Percentiles rank a stretch among this genome's conserved stretches.
Conservation (phyloP, 2,113 vertebrate species). For the Rhabdornis inornatus region DNA sequence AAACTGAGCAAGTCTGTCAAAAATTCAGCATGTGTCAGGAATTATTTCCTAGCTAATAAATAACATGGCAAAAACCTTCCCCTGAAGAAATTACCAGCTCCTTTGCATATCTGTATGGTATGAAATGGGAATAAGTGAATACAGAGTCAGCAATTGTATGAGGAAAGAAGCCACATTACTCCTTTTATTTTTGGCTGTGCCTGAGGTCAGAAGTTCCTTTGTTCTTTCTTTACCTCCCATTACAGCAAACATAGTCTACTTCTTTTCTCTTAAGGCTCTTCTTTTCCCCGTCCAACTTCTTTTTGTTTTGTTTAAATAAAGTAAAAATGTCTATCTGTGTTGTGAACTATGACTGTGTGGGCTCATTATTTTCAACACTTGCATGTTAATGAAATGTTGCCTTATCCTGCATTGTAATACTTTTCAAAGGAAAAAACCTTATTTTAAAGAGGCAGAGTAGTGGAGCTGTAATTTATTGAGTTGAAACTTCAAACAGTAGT, state of each 20-base stretch:
- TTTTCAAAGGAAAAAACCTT: background rate
- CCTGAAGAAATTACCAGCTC: constrained; percentile 31
- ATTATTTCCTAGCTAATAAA: background rate
- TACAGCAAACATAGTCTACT: constrained; percentile 30
- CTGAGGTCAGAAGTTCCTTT: constrained; percentile 51
- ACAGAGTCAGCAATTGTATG: constrained; percentile 30
- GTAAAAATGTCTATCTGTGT: background rate
- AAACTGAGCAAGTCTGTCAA: background rate
- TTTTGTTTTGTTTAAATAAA: background rate
- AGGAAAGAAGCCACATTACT: background rate
- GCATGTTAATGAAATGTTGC: constrained; percentile 14
- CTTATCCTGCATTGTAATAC: background rate
- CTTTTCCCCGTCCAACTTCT: background rate
- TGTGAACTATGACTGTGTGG: background rate
- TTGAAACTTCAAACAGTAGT: background rate
- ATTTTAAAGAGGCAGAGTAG: background rate
- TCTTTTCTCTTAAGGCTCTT: background rate
- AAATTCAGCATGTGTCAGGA: constrained; percentile 18
- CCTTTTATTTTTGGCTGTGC: constrained; percentile 52
- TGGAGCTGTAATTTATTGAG: background rate
- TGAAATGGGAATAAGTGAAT: background rate
- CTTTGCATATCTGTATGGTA: background rate
- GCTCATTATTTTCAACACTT: constrained; percentile 9
- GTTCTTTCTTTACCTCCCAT: constrained; percentile 39
- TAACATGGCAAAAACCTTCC: constrained; percentile 31